Percentiles rank a stretch among this genome's conserved stretches.
Evolutionary conservation across 2,888 invertebrate species (phyloP).

Genomic region (Slavum lentiscoides): DNA sequence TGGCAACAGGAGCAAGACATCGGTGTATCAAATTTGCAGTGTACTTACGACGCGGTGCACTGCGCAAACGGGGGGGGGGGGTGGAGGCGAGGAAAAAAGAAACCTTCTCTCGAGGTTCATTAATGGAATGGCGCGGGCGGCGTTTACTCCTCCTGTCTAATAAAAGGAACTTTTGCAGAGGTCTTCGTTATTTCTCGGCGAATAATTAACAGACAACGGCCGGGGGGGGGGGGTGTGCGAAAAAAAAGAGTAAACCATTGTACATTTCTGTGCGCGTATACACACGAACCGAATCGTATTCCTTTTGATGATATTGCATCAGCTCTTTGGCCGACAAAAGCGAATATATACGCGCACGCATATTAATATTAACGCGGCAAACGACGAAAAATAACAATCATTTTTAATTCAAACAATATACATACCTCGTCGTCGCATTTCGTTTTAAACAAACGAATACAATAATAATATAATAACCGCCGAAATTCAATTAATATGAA

Average conservation of each 20-base stretch:
- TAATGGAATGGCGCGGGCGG: constrained; percentile 11
- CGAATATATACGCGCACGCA: neutral
- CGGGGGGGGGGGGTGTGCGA: neutral
- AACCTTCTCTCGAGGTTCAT: constrained; percentile 7
- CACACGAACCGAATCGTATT: neutral
- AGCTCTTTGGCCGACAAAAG: neutral
- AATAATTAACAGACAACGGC: constrained; percentile 26
- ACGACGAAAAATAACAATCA: neutral
- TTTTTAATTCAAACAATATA: constrained; percentile 4
- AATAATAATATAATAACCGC: no score
- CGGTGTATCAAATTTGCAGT: constrained; percentile 7
- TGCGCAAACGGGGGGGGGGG: no score
- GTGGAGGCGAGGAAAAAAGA: neutral
- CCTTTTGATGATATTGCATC: neutral
- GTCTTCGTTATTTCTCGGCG: constrained; percentile 26
- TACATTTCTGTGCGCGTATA: neutral
- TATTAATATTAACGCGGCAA: neutral
- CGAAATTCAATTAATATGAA: no score
- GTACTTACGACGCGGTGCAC: neutral
- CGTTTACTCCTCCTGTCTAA: neutral
- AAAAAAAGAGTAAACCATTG: neutral
- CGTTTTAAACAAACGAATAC: no score
- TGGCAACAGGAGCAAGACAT: neutral
- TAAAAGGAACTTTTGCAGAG: neutral
- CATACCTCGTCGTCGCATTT: neutral